Base-by-base conservation (phyloP, 1,140 invertebrate genomes). In the Plutomurus gul region DNA sequence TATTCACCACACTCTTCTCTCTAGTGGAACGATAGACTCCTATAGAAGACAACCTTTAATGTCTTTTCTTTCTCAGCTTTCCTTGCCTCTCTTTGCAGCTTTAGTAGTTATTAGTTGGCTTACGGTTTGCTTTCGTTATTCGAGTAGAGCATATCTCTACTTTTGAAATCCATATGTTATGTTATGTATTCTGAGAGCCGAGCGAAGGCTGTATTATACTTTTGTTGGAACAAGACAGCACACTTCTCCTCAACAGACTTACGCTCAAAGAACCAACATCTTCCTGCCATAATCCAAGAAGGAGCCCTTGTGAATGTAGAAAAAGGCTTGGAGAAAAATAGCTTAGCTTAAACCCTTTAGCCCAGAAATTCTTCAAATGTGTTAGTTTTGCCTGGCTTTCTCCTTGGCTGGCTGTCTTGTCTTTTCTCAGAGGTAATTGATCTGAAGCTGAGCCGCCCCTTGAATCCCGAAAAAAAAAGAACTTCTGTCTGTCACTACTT, bases 311-410 rank as follows among this genome's bases (percentile, higher is more conserved):
- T 33, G 56, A 65, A 30, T 65, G 27, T 33, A 33, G 27, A 65
- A 65, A 65, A 65, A 65, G 56, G 56, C 27, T 65, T 65, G 56
- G 56, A 65, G 56, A 65, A 65, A 65, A 65, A 65, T 65, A 65
- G 56, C 56, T 65, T 65, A 65, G 56, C 56, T 65, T 65, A 65
- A 65, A 65, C 56, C 56, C 56, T 65, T 65, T 65, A 65, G 56
- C 56, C 56, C 30, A 65, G 56, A 65, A 65, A 65, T 65, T 65
- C 56, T 65, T 65, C 56, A 65, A 65, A 65, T 65, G 56, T 30
- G 56, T 65, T 65, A 65, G 56, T 65, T 25, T 65, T 65, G 56
- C 56, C 36, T 56, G 51, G 51, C 51, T 22, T 27, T 56, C 51
- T 56, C 51, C 20, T 25, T 47, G 43, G 43, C 56, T 65, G 25